Base-by-base conservation (phyloP, 2,888 invertebrate species). In the Acholoe squamosa region DNA sequence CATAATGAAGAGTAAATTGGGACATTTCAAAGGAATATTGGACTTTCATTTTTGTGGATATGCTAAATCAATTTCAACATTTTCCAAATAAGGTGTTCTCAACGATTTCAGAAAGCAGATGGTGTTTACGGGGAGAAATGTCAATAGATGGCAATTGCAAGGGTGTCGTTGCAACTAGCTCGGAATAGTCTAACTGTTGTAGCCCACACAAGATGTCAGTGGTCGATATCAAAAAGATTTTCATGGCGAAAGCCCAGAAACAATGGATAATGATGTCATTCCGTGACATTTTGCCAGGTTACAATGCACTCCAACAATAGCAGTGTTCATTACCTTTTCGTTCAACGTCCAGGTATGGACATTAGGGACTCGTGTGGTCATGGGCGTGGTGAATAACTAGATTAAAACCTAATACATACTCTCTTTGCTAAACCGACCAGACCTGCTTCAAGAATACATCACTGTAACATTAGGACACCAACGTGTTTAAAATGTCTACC, bases 221-320 rank as follows among this genome's bases (percentile, higher is more conserved):
- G n/a, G 25, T 25, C 31, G 3, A 71, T 25, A 71, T 28, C 31
- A 71, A 71, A 71, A 71, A 71, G 28, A 3, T 71, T 3, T 43
- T 10, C 43, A 0, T 71, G 71, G 25, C 14, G 71, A 28, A 28
- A 0, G 25, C 28, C 28, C 71, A n/a, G 71, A 71, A 28, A 71
- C 71, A 71, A 71, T 71, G 71, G 71, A 25, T 14, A 71, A 71
- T 14, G 71, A 71, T 71, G 71, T 28, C 71, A 71, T 28, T 71
- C 28, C 28, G 71, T 28, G 71, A 71, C 71, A 25, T 71, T 71
- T 71, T 28, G 28, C 25, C 28, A 28, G 3, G 25, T 28, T 14
- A 14, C 12, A 22, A 14, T 25, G 71, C 28, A 28, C n/a, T 25
- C 71, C 71, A 0, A 28, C 31, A 28, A 71, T 71, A 71, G 71